Evolutionary conservation across 2,888 invertebrate genomes (phyloP).

Genomic region (Prosopocoilus inquinatus): DNA sequence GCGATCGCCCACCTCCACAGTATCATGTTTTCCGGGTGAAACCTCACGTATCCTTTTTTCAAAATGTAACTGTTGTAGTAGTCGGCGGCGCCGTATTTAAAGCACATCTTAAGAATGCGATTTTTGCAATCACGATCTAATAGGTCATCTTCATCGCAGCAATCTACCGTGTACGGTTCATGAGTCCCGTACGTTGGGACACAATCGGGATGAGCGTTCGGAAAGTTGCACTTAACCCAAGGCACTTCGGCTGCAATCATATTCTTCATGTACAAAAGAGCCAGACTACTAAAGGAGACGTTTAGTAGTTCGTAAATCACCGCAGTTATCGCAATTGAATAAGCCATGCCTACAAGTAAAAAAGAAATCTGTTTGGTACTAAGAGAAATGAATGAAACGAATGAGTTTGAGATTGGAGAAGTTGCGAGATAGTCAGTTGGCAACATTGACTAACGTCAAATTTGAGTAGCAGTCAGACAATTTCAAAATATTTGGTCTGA

Average conservation of each 20-base stretch:
- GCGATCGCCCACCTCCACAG: neutral
- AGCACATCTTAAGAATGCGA: neutral
- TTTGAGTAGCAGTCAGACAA: neutral
- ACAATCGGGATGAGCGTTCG: neutral
- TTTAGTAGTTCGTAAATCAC: conserved; percentile 11
- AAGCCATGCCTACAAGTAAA: conserved; percentile 13
- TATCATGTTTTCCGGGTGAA: neutral
- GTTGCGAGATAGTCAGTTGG: too few relatives aligned
- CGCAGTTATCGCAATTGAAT: conserved; percentile 7
- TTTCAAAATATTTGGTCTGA: too few relatives aligned
- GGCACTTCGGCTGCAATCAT: conserved; percentile 7
- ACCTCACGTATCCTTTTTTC: neutral
- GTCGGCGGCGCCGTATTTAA: conserved; percentile 11
- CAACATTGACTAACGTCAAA: neutral
- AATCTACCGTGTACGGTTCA: neutral
- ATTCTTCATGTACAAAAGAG: conserved; percentile 5
- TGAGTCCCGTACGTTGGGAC: neutral
- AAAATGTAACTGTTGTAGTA: conserved; percentile 10
- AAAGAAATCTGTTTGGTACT: too few relatives aligned
- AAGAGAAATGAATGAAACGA: too few relatives aligned
- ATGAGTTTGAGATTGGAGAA: too few relatives aligned
- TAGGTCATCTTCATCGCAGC: conserved; percentile 9
- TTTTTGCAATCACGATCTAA: neutral
- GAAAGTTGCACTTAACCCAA: conserved; percentile 12
- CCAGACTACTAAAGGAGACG: neutral